Base-by-base conservation (phyloP, 2,797 vertebrate genomes). In the Cossypha caffra region DNA sequence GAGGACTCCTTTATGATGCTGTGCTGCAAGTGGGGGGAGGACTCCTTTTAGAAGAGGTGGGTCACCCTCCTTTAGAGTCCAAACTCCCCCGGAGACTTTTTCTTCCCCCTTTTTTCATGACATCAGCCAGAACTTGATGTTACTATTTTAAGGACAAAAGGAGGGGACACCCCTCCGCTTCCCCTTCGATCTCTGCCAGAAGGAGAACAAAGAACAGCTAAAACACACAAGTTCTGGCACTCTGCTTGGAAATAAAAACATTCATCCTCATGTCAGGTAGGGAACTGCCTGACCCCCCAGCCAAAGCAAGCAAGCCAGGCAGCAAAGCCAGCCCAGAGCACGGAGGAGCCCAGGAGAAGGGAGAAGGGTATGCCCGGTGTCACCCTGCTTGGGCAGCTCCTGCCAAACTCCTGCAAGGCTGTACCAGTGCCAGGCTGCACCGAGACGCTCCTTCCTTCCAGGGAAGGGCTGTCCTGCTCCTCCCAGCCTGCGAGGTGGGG, bases 71-170 rank as follows among this genome's bases (percentile, higher is more conserved):
- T 84, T n/a, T 29, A 38, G 31, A 83, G 63, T 38, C 80, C 69
- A 86, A 23, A 75, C 33, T 92, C 78, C 59, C 76, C 35, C 1
- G 0, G 48, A 84, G 92, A 68, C 58, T 33, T 81, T 85, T 90
- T 91, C 48, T 55, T 63, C 52, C 48, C 67, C 47, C 38, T 59
- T 78, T 71, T 72, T 87, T 90, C 62, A 73, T 88, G 11, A 74
- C 85, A 81, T 88, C 77, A 75, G 42, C 47, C 73, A 68, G 58
- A 48, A 86, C 84, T 79, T 59, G 90, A 59, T 63, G 75, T 94
- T 97, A 66, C 95, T 96, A 84, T 97, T 95, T 97, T 92, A 96
- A 94, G 92, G 89, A 90, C 80, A 91, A 92, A 92, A 93, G 87
- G 28, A 94, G 55, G 96, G 96, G 80, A 93, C 93, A 86, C 54